A percentile compares a stretch with the other conserved stretches of the same genome.
phyloP scores from a whole-genome alignment of 2,113 vertebrate species.

The Regulus satrapa region DNA sequence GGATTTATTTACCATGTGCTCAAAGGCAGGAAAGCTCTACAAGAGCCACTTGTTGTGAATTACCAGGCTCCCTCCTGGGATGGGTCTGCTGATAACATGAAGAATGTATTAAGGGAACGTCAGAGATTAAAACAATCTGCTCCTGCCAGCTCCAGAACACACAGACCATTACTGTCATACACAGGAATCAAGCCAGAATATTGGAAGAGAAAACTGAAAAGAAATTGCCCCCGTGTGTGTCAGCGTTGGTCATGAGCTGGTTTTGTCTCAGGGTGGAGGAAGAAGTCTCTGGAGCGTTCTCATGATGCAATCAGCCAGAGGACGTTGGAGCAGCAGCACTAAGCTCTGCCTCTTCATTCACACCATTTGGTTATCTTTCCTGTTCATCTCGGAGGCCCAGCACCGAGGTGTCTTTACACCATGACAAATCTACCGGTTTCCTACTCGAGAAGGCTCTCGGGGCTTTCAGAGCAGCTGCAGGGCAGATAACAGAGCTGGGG shows the following conservation, averaged over 20 bases:
- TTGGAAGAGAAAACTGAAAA: not conserved
- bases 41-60: slow-evolving; percentile 36
- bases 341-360: slow-evolving; percentile 24
- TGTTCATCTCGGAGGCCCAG: slow-evolving; percentile 54
- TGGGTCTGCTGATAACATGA: slow-evolving; percentile 20
- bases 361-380: slow-evolving; percentile 66
- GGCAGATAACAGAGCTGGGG: not conserved
- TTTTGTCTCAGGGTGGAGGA: not conserved
- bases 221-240: fast-evolving
- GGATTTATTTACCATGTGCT: not conserved
- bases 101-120: slow-evolving; percentile 6
- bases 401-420: not conserved
- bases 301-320: not conserved
- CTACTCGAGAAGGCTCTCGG: not conserved
- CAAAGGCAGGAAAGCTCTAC: not conserved
- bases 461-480: slow-evolving; percentile 6
- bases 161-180: not conserved
- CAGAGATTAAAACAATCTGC: slow-evolving; percentile 39
- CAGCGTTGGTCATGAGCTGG: not conserved
- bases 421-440: slow-evolving; percentile 35
- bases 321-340: not conserved
- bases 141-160: not conserved
- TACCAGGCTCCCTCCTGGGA: slow-evolving; percentile 11
- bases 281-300: not conserved
- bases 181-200: not conserved